Evolutionary conservation across 2,797 vertebrate genomes (phyloP).

Genomic region (Luscinia luscinia): DNA sequence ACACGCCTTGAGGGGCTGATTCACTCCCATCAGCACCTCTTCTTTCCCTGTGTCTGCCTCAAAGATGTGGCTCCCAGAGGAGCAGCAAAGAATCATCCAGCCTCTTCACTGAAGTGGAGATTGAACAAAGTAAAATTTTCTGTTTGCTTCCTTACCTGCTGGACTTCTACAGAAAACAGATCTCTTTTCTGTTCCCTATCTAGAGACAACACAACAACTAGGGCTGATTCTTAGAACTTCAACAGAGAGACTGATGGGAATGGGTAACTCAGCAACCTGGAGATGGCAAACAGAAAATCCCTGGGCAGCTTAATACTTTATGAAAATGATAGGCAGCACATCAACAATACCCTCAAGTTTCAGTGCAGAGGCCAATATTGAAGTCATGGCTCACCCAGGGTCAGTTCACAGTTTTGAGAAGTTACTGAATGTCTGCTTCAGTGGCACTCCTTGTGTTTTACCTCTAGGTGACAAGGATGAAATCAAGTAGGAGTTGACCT

Average conservation of each 20-base stretch:
- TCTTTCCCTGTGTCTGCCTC: slow-evolving; percentile 71
- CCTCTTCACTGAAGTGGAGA: slow-evolving; percentile 31
- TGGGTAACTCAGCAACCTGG: not conserved
- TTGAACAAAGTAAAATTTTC: not conserved
- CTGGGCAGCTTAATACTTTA: not conserved
- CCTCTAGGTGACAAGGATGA: not conserved
- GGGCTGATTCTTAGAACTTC: not conserved
- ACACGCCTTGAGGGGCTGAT: slow-evolving; percentile 84
- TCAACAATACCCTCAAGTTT: not conserved
- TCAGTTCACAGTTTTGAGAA: not conserved
- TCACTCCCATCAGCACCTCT: slow-evolving; percentile 76
- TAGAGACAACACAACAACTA: no score
- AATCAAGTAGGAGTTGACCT: not conserved
- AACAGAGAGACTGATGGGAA: not conserved
- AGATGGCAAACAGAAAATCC: not conserved
- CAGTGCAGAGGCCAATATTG: not conserved
- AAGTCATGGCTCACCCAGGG: not conserved
- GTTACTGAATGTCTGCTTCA: not conserved
- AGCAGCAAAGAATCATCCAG: not conserved
- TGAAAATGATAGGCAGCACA: not conserved
- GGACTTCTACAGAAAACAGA: not conserved
- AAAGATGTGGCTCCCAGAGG: not conserved
- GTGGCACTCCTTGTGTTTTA: not conserved
- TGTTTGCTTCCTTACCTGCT: not conserved
- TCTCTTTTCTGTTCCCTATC: not conserved